These are phyloP conservation scores for Phoebastria nigripes DNA, from an alignment of 2,797 vertebrate genomes.

Conservation along the genomic window DNA sequence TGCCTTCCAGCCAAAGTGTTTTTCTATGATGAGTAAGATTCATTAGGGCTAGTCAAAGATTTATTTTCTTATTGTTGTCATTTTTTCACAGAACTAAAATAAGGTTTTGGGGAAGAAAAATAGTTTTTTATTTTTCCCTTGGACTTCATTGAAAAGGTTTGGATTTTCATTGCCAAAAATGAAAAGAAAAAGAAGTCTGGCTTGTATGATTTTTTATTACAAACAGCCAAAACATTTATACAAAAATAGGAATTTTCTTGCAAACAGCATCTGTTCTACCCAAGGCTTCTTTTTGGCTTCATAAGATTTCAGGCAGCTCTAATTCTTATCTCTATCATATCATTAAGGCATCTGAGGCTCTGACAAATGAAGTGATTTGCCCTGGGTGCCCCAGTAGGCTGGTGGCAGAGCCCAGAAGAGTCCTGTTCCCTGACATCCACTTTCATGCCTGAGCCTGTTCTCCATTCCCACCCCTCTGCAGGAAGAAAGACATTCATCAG, in stretches of 20 bases:
- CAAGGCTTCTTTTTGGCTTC: neutral
- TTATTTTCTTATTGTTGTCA: neutral
- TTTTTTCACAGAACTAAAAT: neutral
- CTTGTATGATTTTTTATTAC: neutral
- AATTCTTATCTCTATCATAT: neutral
- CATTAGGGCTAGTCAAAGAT: neutral
- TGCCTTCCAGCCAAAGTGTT: neutral
- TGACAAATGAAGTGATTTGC: neutral
- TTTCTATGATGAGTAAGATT: neutral
- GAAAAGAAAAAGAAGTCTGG: neutral
- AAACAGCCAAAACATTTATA: constrained; percentile 6
- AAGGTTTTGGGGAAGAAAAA: neutral
- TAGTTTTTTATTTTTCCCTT: neutral
- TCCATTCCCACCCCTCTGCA: neutral
- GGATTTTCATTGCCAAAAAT: neutral
- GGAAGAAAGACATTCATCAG: neutral
- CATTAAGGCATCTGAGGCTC: neutral
- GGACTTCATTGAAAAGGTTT: neutral
- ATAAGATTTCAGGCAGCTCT: neutral
- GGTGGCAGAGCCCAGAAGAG: neutral
- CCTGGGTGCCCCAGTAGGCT: neutral
- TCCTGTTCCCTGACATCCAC: neutral
- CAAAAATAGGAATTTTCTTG: neutral
- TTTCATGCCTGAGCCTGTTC: neutral
- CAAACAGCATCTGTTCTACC: neutral